phyloP scores from a whole-genome alignment of 1,140 invertebrate species.

The Drosophila micromelanica region DNA sequence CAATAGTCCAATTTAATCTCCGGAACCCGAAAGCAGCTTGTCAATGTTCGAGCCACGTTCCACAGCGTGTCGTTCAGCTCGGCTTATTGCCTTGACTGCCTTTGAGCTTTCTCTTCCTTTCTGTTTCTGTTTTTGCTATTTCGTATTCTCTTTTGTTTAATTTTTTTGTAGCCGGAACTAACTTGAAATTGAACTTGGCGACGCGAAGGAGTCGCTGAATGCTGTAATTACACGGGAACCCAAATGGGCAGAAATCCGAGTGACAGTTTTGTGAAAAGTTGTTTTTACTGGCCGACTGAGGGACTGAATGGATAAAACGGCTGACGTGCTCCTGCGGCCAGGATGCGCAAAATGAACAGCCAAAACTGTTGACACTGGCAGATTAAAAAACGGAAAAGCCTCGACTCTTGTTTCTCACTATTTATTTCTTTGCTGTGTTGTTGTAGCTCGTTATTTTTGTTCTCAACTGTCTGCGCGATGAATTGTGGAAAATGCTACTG shows the following conservation, averaged over 20 bases:
- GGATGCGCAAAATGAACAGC: slow-evolving; percentile 30
- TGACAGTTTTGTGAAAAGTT: slow-evolving; percentile 73
- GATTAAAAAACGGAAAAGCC: slow-evolving; percentile 43
- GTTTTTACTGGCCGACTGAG: slow-evolving; percentile 37
- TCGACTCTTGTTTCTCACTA: slow-evolving; percentile 1
- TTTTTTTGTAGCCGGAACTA: slow-evolving; percentile 18
- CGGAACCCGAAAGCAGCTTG: slow-evolving; percentile 11
- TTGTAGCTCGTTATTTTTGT: slow-evolving; percentile 4
- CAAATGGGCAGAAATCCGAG: slow-evolving; percentile 73
- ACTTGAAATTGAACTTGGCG: slow-evolving; percentile 71
- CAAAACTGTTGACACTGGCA: slow-evolving; percentile 50
- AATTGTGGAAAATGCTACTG: slow-evolving; percentile 19
- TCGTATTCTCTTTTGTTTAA: slow-evolving; percentile 4
- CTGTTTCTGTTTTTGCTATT: slow-evolving; percentile 24
- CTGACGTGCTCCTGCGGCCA: slow-evolving; percentile 34
- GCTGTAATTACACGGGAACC: slow-evolving; percentile 73
- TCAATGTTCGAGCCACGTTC: slow-evolving; percentile 26
- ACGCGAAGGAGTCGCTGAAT: slow-evolving; percentile 24
- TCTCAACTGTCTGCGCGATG: slow-evolving; percentile 10
- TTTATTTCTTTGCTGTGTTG: slow-evolving; percentile 1
- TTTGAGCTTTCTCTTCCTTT: slow-evolving; percentile 56
- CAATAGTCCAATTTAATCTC: slow-evolving; percentile 10
- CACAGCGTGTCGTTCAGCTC: slow-evolving; percentile 1
- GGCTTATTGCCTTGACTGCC: slow-evolving; percentile 52
- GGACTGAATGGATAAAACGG: slow-evolving; percentile 12